phyloP scores from a whole-genome alignment of 2,797 vertebrate genomes.

The Sphenopsis melanotis region DNA sequence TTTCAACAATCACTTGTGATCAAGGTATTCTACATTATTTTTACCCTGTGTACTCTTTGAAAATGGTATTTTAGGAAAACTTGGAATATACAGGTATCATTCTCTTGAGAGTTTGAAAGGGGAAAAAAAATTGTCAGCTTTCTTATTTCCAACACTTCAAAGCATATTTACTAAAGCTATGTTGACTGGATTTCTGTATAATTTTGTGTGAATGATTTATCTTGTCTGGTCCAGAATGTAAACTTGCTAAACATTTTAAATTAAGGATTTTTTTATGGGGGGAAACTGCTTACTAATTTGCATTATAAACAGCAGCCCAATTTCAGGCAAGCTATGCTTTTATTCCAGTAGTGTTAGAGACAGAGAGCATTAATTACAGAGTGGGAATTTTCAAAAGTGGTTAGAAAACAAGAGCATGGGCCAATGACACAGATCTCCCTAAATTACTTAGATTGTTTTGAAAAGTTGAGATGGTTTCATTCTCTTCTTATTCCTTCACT shows the following conservation, averaged over 20 bases:
- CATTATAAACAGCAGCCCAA: neutral
- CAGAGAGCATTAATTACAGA: neutral
- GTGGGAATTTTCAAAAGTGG: neutral
- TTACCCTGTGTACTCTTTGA: slow-evolving; percentile 8
- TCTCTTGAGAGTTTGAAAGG: neutral
- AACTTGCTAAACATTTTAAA: slow-evolving; percentile 33
- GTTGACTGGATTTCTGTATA: slow-evolving; percentile 17
- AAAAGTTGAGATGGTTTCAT: neutral
- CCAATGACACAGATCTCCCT: neutral
- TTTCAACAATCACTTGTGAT: neutral
- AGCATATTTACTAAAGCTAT: neutral
- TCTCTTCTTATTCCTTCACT: neutral
- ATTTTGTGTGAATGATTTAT: slow-evolving; percentile 42
- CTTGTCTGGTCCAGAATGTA: slow-evolving; percentile 40
- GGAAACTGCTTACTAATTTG: neutral
- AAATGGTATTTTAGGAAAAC: slow-evolving; percentile 20
- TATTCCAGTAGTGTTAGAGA: neutral
- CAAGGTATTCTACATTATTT: neutral
- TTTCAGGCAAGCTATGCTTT: neutral
- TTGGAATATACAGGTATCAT: neutral
- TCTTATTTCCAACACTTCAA: slow-evolving; percentile 25
- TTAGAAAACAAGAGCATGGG: neutral
- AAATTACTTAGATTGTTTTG: neutral
- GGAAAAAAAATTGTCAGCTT: neutral
- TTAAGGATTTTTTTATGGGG: neutral